Evolutionary conservation across 2,888 invertebrate genomes (phyloP).

Genomic region (Tetranychus piercei): DNA sequence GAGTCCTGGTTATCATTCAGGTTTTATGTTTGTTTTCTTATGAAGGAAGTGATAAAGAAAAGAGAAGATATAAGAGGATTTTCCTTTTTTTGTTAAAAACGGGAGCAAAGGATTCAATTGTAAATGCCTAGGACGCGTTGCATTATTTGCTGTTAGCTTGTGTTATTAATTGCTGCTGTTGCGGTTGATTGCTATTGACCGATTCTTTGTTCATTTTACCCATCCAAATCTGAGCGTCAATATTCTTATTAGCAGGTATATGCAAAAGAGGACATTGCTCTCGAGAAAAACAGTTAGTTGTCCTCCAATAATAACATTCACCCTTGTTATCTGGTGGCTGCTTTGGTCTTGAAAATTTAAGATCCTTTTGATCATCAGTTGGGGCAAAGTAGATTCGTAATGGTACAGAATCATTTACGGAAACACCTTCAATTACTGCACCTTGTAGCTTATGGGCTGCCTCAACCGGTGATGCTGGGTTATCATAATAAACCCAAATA

Average conservation of each 20-base stretch:
- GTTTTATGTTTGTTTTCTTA: too few relatives aligned
- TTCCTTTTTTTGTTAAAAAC: background rate
- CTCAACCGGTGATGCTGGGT: constrained; percentile 20
- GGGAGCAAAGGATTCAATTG: background rate
- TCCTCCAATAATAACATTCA: constrained; percentile 23
- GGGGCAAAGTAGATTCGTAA: constrained; percentile 20
- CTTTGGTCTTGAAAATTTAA: constrained; percentile 21
- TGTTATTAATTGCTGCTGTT: background rate
- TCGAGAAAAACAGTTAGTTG: constrained; percentile 18
- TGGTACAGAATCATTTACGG: constrained; percentile 3
- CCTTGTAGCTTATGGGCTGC: constrained; percentile 18
- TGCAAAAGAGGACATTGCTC: constrained; percentile 19
- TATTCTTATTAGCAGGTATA: constrained; percentile 19
- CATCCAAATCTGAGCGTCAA: constrained; percentile 23
- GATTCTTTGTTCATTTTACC: constrained; percentile 9
- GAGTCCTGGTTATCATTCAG: too few relatives aligned
- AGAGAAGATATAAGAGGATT: background rate
- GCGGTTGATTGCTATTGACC: background rate
- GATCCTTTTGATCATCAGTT: constrained; percentile 21
- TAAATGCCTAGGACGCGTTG: background rate
- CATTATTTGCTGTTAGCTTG: background rate
- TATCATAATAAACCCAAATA: constrained; percentile 20
- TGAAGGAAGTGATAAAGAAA: background rate
- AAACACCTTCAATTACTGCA: constrained; percentile 3
- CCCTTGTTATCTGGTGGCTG: constrained; percentile 21